Base-by-base conservation (phyloP, 2,888 invertebrate species). In the Eupelmus urozonus region DNA sequence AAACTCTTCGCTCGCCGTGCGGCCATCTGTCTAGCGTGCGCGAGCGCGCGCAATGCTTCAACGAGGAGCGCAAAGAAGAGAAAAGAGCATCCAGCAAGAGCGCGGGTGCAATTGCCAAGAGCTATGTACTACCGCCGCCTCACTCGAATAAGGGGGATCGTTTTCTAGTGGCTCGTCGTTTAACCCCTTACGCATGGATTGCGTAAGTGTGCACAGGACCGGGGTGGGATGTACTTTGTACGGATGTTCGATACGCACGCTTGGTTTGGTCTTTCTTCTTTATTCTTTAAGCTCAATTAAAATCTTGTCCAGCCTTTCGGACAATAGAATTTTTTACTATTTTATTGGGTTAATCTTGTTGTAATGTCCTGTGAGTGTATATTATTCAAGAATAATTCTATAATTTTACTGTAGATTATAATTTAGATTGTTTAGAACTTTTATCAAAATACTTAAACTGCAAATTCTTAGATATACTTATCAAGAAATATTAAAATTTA, bases 91-190 rank as follows among this genome's bases (percentile, higher is more conserved):
- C 89, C 87, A 85, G 49, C 1, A 16, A 27, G 67, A 53, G 75
- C 63, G 79, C 72, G 76, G 72, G 79, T 75, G 79, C 60, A 49
- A 75, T 70, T 78, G 75, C 60, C 66, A 25, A 60, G 78, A 49
- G 57, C 75, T n/a, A n/a, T 9, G 20, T 7, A n/a, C 57, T 57
- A 40, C 80, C n/a, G n/a, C n/a, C n/a, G n/a, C n/a, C n/a, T n/a
- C n/a, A n/a, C n/a, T n/a, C n/a, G n/a, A n/a, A n/a, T n/a, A n/a
- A n/a, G 80, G 82, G 81, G 85, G 84, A 86, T 87, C 85, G 86
- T 81, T 88, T 88, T 88, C 87, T 88, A 88, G 89, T 88, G 88
- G 87, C 85, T 86, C 85, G 85, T 87, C 88, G 87, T 88, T 89
- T 88, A 89, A 88, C 85, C 88, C 89, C 82, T 74, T 62, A n/a